These are phyloP conservation scores for Zoanthus solanderi DNA, from an alignment of 92 coral and sea anemone species.

Conservation along the genomic window DNA sequence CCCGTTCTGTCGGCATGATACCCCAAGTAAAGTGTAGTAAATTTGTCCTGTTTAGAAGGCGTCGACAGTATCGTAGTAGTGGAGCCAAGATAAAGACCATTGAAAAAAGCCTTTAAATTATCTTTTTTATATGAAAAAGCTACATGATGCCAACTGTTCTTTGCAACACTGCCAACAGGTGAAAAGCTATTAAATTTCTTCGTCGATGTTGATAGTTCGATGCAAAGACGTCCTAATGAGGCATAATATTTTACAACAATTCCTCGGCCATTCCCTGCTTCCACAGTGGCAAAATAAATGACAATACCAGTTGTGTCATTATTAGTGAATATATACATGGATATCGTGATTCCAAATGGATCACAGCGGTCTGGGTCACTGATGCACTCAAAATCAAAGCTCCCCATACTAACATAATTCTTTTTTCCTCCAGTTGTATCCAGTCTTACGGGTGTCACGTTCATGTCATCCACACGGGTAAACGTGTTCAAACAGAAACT, in stretches of 20 bases:
- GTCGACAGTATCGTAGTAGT: not conserved
- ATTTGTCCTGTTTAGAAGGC: constrained; percentile 13
- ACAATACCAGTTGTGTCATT: not conserved
- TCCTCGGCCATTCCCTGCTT: constrained; percentile 32
- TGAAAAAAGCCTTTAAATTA: not conserved
- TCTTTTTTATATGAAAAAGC: not conserved
- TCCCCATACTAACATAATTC: constrained; percentile 69
- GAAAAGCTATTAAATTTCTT: not conserved
- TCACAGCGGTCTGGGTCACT: constrained; percentile 63
- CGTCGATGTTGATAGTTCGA: constrained; percentile 3
- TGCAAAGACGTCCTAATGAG: not conserved
- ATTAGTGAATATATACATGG: constrained; percentile 60
- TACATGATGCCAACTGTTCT: not conserved
- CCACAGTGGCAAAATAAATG: constrained; percentile 37
- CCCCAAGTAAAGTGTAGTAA: constrained; percentile 17
- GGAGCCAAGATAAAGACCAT: not conserved
- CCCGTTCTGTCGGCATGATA: constrained; percentile 15
- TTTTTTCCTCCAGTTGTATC: constrained; percentile 10
- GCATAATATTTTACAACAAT: not conserved
- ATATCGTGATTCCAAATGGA: constrained; percentile 61
- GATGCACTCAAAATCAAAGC: constrained; percentile 65
- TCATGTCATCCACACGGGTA: constrained; percentile 50
- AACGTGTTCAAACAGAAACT: constrained; percentile 4
- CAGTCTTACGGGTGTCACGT: constrained; percentile 11
- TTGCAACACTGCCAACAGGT: not conserved